Percentiles rank a stretch among this genome's conserved stretches.
phyloP scores from a whole-genome alignment of 2,797 vertebrate species.

The Poecile montanus region DNA sequence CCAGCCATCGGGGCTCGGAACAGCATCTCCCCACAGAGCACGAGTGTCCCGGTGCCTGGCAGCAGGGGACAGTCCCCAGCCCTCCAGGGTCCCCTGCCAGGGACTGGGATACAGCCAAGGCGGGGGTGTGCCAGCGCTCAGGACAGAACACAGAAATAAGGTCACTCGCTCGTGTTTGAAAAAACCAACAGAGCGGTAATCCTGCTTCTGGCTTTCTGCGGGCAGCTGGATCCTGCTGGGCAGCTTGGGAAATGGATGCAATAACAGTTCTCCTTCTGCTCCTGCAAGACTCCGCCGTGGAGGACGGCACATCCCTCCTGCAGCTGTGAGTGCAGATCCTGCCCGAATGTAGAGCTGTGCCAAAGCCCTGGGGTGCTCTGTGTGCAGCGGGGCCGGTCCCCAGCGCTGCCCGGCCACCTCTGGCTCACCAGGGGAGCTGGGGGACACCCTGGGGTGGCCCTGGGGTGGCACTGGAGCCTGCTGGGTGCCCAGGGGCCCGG shows the following conservation, averaged over 20 bases:
- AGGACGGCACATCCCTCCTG: background rate
- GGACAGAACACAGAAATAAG: background rate
- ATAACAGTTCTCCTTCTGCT: rapidly evolving
- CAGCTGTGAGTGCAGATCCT: background rate
- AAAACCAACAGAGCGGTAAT: background rate
- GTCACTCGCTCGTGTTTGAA: background rate
- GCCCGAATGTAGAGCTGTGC: rapidly evolving
- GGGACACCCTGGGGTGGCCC: rapidly evolving
- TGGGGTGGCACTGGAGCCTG: background rate
- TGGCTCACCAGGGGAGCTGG: background rate
- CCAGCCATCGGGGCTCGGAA: rapidly evolving
- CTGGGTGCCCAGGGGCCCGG: background rate
- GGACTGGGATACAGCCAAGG: background rate
- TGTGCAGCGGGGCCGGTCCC: background rate
- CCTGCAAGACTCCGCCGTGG: background rate
- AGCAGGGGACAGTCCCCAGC: background rate
- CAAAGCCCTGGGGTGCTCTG: rapidly evolving
- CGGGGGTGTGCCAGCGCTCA: background rate
- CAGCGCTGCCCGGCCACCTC: background rate
- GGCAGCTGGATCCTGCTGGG: background rate
- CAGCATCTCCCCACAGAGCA: rapidly evolving
- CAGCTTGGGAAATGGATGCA: background rate
- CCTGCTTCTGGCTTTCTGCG: background rate
- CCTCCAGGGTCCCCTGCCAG: background rate
- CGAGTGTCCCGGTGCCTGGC: background rate